phyloP scores from a whole-genome alignment of 1,140 invertebrate genomes.

The Chironomus striatipennis region DNA sequence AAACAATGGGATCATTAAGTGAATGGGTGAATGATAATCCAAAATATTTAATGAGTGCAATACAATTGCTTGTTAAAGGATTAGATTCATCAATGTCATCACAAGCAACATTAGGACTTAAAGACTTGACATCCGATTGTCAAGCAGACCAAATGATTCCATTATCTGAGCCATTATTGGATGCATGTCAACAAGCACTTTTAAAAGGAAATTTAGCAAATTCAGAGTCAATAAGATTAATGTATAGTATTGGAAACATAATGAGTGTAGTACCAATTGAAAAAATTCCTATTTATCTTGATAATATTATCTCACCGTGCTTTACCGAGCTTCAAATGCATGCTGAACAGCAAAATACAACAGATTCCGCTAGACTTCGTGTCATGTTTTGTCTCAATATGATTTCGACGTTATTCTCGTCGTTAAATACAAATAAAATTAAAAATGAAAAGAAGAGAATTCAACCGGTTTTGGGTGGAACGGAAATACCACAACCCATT shows the following conservation, averaged over 20 bases:
- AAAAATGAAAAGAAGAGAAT: constrained; percentile 31
- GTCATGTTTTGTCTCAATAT: constrained; percentile 55
- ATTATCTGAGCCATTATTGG: constrained; percentile 59
- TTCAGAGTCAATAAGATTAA: constrained; percentile 58
- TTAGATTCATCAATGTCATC: constrained; percentile 60
- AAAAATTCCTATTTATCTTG: constrained; percentile 58
- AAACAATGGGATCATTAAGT: constrained; percentile 68
- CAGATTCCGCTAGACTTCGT: constrained; percentile 40
- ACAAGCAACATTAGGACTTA: constrained; percentile 75
- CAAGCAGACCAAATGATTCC: constrained; percentile 54
- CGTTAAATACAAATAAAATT: constrained; percentile 46
- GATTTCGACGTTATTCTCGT: constrained; percentile 58
- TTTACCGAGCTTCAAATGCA: constrained; percentile 54
- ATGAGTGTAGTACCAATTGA: constrained; percentile 56
- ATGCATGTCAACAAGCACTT: constrained; percentile 47
- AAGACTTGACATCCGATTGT: constrained; percentile 76
- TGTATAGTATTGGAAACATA: constrained; percentile 67
- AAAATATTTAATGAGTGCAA: constrained; percentile 42
- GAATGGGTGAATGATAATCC: constrained; percentile 70
- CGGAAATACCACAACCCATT: constrained; percentile 41
- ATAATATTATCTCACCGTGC: constrained; percentile 57
- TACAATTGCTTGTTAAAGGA: constrained; percentile 56
- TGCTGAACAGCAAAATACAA: constrained; percentile 35
- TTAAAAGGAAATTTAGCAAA: constrained; percentile 47
- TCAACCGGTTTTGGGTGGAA: constrained; percentile 27